A percentile compares a stretch with the other conserved stretches of the same genome.
Evolutionary conservation across 2,888 invertebrate species (phyloP).

Genomic region (Miltochrista miniata): DNA sequence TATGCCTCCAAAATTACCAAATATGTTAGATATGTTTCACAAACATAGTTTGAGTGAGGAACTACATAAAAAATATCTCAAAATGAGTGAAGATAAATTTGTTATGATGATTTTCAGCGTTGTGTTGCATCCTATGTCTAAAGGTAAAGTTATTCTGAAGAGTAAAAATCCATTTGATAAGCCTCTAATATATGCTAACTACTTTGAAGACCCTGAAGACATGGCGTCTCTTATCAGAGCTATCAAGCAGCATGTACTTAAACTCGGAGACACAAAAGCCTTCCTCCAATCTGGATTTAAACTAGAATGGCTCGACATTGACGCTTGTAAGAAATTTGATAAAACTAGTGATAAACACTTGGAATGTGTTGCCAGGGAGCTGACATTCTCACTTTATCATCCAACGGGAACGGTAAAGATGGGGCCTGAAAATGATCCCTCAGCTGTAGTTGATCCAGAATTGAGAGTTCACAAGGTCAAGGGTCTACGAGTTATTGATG

Average conservation of each 20-base stretch:
- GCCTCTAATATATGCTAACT: slow-evolving; percentile 85
- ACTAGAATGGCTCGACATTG: slow-evolving; percentile 56
- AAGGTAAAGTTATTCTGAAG: slow-evolving; percentile 86
- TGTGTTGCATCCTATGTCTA: slow-evolving; percentile 87
- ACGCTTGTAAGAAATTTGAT: slow-evolving; percentile 51
- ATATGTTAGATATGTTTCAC: slow-evolving; percentile 49
- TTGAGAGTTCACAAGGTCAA: slow-evolving; percentile 80
- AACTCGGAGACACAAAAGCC: slow-evolving; percentile 49
- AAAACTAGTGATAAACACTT: slow-evolving; percentile 50
- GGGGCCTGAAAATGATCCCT: slow-evolving; percentile 75
- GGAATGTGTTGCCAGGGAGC: slow-evolving; percentile 52
- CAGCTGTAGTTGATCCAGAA: slow-evolving; percentile 82
- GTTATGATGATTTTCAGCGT: slow-evolving; percentile 79
- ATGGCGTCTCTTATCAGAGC: slow-evolving; percentile 53
- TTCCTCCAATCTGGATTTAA: slow-evolving; percentile 53
- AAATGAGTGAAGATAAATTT: slow-evolving; percentile 51
- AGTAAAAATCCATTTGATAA: slow-evolving; percentile 86
- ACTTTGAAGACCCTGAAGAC: slow-evolving; percentile 83
- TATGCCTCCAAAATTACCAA: slow-evolving; percentile 48
- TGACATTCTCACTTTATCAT: slow-evolving; percentile 85
- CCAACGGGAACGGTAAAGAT: slow-evolving; percentile 87
- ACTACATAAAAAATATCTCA: slow-evolving; percentile 41
- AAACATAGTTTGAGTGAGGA: slow-evolving; percentile 53
- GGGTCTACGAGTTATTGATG: slow-evolving; percentile 84
- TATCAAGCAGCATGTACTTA: slow-evolving; percentile 46